Base-by-base conservation (phyloP, 2,113 vertebrate genomes). In the Melanocharis versteri region DNA sequence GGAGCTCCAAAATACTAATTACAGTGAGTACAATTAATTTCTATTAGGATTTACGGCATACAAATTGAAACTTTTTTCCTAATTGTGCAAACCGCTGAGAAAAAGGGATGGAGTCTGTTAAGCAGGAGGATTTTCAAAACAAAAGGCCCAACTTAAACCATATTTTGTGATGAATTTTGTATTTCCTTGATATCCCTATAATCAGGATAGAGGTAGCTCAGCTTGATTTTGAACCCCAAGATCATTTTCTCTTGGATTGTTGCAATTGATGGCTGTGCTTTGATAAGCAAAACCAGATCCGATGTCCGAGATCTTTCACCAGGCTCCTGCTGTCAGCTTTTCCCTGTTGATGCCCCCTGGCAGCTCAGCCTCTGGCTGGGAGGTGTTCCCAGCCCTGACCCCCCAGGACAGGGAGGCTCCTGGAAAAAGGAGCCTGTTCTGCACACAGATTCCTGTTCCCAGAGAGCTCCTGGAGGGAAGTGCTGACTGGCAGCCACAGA, bases 1-100 rank as follows among this genome's bases (percentile, higher is more conserved):
- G 28, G 68, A 90, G 64, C 60, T 83, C 39, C 58, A 58, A 94
- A 94, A 87, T 84, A 45, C 76, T 93, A 91, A 95, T 94, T 95
- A 76, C 42, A 95, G 16, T 44, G 40, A 68, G 35, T 70, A 78
- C 69, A 91, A 88, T 88, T 92, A 82, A 89, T 93, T 93, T 95
- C 62, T 77, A 22, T 60, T 75, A 70, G 71, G 70, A 92, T 31
- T 91, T 70, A n/a, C 4, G 61, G 18, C 79, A 54, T 54, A 51
- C n/a, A 79, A 51, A 76, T 77, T 61, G 64, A 80, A 81, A 56
- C 27, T 40, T 82, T 61, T 79, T 47, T 19, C 57, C 26, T 85
- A 30, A 12, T 21, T 39, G 30, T 66, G 26, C 53, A 64, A 57
- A 66, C n/a, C 12, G 0, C 42, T 26, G 16, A 51, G 35, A 27